These are phyloP conservation scores for Notolabrus celidotus DNA, from an alignment of 2,797 vertebrate species.

Conservation along the genomic window DNA sequence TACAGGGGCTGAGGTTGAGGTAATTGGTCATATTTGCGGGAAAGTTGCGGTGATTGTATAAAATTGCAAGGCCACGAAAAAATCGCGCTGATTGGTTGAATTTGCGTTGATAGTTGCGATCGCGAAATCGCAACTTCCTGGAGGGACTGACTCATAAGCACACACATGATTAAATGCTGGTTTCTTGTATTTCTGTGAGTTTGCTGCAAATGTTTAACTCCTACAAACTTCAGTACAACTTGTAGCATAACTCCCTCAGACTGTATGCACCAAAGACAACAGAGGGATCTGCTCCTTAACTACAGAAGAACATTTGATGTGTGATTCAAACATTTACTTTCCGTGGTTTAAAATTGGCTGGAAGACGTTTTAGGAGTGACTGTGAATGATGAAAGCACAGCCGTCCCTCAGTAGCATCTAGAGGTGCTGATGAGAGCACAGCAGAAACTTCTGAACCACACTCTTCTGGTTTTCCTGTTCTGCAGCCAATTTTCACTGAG, in stretches of 20 bases:
- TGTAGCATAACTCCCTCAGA: neutral
- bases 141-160: too few species aligned
- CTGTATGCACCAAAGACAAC: neutral
- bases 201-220: too few species aligned
- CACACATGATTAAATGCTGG: too few species aligned
- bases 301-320: neutral
- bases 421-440: constrained; percentile 1
- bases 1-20: too few species aligned
- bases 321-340: constrained; percentile 4
- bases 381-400: constrained; percentile 22
- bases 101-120: too few species aligned
- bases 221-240: neutral
- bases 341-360: neutral
- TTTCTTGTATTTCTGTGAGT: too few species aligned
- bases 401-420: neutral
- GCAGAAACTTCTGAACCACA: neutral
- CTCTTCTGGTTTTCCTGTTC: neutral
- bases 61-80: too few species aligned
- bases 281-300: constrained; percentile 4
- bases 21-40: too few species aligned
- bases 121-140: too few species aligned
- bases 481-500: neutral
- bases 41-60: too few species aligned
- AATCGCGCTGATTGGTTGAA: too few species aligned
- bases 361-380: neutral